A percentile compares a stretch with the other conserved stretches of the same genome.
Evolutionary conservation across 2,113 vertebrate genomes (phyloP).

Genomic region (Naja naja): DNA sequence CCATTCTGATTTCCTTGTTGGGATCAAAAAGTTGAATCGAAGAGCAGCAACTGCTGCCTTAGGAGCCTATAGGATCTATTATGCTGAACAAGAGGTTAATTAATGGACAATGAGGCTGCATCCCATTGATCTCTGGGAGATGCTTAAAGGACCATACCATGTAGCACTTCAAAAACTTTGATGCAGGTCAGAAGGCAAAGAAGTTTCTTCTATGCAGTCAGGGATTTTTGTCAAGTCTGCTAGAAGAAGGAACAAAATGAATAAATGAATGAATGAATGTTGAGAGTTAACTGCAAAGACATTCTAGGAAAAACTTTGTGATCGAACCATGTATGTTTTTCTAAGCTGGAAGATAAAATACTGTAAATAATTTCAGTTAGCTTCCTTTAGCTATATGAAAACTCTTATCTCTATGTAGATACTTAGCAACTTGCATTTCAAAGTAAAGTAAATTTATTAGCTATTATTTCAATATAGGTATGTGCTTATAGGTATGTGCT

Average conservation of each 20-base stretch:
- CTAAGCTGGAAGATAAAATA: neutral
- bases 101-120: neutral
- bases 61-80: neutral
- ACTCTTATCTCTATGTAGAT: neutral
- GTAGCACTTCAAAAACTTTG: neutral
- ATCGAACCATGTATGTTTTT: neutral
- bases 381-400: neutral
- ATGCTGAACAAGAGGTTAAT: neutral
- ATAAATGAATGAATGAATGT: neutral
- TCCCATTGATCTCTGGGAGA: neutral
- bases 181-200: neutral
- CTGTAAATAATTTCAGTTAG: neutral
- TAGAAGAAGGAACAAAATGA: neutral
- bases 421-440: neutral
- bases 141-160: neutral
- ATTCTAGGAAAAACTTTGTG: neutral
- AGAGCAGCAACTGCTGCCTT: neutral
- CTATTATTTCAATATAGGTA: neutral
- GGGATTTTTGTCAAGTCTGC: neutral
- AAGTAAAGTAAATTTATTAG: neutral
- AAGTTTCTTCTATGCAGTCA: neutral
- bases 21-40: neutral
- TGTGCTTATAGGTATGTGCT: neutral
- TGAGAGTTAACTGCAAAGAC: neutral
- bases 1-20: neutral